A percentile compares a stretch with the other conserved stretches of the same genome.
These are phyloP conservation scores for Athalia circularis DNA, from an alignment of 2,888 invertebrate species.

Conservation along the genomic window DNA sequence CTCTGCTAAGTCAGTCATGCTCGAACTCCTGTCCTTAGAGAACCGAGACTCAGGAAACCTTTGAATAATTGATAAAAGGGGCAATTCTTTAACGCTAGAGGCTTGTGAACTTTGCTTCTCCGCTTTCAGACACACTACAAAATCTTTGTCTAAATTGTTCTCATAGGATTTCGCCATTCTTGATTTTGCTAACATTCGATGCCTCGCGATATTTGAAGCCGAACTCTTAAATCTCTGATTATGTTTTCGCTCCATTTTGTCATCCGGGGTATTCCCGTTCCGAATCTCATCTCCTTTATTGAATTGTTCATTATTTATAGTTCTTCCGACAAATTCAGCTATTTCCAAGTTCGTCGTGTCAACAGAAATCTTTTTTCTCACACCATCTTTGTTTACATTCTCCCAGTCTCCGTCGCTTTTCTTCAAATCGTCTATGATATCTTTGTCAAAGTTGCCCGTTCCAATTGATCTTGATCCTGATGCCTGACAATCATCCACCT, in stretches of 20 bases:
- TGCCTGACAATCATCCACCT: conserved; percentile 38
- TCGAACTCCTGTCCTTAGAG: conserved; percentile 64
- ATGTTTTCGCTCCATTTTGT: not conserved
- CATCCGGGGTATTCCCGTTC: not conserved
- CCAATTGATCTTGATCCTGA: conserved; percentile 16
- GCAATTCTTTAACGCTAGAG: conserved; percentile 64
- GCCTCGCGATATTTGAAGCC: conserved; percentile 57
- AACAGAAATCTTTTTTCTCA: conserved; percentile 38
- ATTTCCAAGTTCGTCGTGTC: conserved; percentile 42
- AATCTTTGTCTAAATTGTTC: conserved; percentile 44
- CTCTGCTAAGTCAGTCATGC: conserved; percentile 67
- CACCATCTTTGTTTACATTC: not conserved
- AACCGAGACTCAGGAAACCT: conserved; percentile 51
- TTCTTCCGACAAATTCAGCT: conserved; percentile 27
- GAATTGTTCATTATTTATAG: not conserved
- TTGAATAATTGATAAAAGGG: conserved; percentile 66
- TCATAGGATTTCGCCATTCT: conserved; percentile 48
- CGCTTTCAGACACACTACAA: conserved; percentile 48
- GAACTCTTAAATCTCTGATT: conserved; percentile 8
- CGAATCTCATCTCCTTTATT: not conserved
- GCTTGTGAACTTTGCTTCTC: conserved; percentile 49
- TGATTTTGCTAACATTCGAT: conserved; percentile 47
- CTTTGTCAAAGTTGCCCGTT: not conserved
- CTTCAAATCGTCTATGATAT: not conserved
- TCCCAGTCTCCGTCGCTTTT: not conserved